Evolutionary conservation across 2,113 vertebrate genomes (phyloP), one percentile per base, ranked within the genome.

Genomic region (Mastomys coucha): DNA sequence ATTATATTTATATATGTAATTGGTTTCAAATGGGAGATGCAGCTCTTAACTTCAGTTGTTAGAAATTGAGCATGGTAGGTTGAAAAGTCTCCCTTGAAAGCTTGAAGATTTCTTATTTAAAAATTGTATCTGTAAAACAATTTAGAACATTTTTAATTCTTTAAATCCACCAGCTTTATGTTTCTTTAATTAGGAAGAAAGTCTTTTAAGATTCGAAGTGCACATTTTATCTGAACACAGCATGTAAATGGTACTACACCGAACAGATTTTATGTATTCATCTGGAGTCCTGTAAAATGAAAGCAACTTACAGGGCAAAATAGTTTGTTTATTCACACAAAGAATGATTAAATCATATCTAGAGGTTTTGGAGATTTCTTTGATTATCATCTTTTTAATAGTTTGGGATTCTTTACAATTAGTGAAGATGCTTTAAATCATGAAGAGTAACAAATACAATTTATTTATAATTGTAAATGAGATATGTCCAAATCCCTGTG

Each of bases 181-280:
- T 96, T 91, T 24, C 78, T 94, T 97, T 97, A 97, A 96, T 96
- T 97, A 93, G 60, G 58, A 95, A 24, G 73, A 95, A 90, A 87
- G 16, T 96, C 63, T 90, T 73, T 39, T 95, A 92, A 96, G 72
- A 80, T 84, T 94, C 39, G 36, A 96, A 94, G 77, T 97, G 63
- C 78, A 95, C 63, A 88, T 98, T 97, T 97, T 96, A 96, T 94
- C 89, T 75, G 51, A 94, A 88, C 58, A 95, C 67, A 97, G 53
- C 96, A 87, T 96, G 84, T 94, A 96, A 96, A 91, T 94, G 69
- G 17, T 91, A 97, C 95, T 96, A 77, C 80, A 88, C 73, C 82
- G 97, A 96, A 97, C 95, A 96, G 95, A 94, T 97, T 91, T 97
- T 94, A 96, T 77, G 91, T 88, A 94, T 93, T 96, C 91, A 88